These are phyloP conservation scores for Scyliorhinus canicula DNA, from an alignment of 2,797 vertebrate species.

Conservation along the genomic window DNA sequence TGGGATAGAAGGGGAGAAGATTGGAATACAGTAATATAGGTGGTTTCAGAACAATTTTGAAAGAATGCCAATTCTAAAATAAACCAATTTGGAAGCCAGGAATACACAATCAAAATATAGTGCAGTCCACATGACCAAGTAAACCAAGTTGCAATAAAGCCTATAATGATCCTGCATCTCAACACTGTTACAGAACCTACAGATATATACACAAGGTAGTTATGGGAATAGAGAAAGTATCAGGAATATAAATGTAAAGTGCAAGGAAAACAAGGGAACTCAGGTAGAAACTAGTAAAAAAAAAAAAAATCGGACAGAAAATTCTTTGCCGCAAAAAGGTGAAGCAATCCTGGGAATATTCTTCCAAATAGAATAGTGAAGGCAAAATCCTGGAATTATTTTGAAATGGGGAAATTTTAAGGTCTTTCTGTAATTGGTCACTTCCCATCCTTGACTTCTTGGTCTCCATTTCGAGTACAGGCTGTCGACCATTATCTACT, in stretches of 20 bases:
- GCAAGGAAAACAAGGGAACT: neutral
- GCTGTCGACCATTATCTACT: neutral
- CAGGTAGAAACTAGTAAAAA: neutral
- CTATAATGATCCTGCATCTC: neutral
- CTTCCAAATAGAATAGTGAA: neutral
- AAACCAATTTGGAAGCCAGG: neutral
- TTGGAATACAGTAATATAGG: neutral
- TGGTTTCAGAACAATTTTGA: neutral
- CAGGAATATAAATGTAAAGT: neutral
- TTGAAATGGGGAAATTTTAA: neutral
- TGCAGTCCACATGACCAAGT: neutral
- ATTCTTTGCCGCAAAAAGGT: neutral
- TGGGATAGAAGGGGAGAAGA: conserved; percentile 30
- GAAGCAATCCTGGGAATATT: neutral
- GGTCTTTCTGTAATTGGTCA: neutral
- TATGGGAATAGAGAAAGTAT: neutral
- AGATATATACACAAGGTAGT: neutral
- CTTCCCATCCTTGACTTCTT: neutral
- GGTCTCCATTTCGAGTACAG: neutral
- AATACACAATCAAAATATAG: conserved; percentile 9
- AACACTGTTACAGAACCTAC: neutral
- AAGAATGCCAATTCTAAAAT: neutral
- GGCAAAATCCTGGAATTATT: neutral
- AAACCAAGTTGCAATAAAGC: neutral
- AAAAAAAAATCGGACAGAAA: neutral